Evolutionary conservation across 1,140 invertebrate species (phyloP), one percentile per base, ranked within the genome.

Genomic region (Fopius arisanus): DNA sequence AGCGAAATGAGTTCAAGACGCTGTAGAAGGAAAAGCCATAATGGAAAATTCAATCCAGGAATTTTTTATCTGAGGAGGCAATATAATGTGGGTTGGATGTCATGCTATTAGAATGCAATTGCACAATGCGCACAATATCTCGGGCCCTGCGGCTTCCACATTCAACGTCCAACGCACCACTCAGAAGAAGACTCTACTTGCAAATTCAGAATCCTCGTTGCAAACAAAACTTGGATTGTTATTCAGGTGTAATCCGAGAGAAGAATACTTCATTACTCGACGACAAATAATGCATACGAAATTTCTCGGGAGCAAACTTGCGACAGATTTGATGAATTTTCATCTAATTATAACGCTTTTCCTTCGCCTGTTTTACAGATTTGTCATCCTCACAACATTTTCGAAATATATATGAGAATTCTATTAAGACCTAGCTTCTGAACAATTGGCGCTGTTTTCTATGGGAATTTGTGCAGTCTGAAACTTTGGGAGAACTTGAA

Each of bases 81-180:
- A 19, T 59, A 26, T 59, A 59, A 51, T 51, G 54, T 59, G 23
- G 54, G 19, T 59, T 59, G 54, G 21, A 16, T 16, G 33, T 41
- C 7, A 54, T 21, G 4, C 68, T 37, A 70, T 70, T 62, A 28
- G 68, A 70, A 70, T 70, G 68, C 68, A 70, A 70, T 70, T 33
- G 19, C 68, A 70, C 28, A 59, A 70, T 59, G 28, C 48, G 21
- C 6, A 19, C 41, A 69, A 69, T 33, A 31, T 62, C 48, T 70
- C 6, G 29, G 54, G 19, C 43, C 43, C 43, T 51, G 43, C 43
- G 43, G 43, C n/a, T 3, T 51, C n/a, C 19, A 21, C 68, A 59
- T 70, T 70, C 68, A 70, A 62, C 51, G 29, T 21, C 68, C 28
- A 12, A 51, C 67, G 14, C 26, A 31, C 3, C 5, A 29, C 31